Base-by-base conservation (phyloP, 1,140 invertebrate genomes). In the Penaeus japonicus region DNA sequence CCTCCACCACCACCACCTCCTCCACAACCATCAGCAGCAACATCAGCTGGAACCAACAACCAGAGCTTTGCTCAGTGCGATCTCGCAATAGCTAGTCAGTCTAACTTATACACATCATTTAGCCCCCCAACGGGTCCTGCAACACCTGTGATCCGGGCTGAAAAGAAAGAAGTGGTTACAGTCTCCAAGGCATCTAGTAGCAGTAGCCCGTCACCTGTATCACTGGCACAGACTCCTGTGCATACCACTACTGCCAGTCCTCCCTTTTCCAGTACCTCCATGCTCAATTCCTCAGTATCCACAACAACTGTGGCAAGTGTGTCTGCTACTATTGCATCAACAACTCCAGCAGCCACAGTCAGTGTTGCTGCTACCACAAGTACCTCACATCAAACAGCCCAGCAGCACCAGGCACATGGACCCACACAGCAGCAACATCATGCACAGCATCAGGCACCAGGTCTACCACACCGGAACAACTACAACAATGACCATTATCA, bases 11-110 rank as follows among this genome's bases (percentile, higher is more conserved):
- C 62, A 59, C 87, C 82, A 80, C 84, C 24, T 54, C 85, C 91
- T 91, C 75, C 89, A 91, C 83, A 91, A 90, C 55, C 91, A 91
- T 79, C 91, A 92, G 82, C 91, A 82, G 54, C 78, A 78, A 91
- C 79, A 90, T 90, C 54, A 84, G 24, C 84, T 62, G 77, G 65
- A 90, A 84, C 78, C 84, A 87, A 80, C 84, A 90, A 55, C 78
- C 90, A 87, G 55, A 91, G 91, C 93, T 84, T 90, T 87, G 89
- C 84, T 87, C 59, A 84, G 17, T 89, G 84, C 80, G 89, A 88
- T 78, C 77, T 86, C 39, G 27, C 73, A 30, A 59, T 89, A 30
- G 84, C 65, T 85, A 83, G 84, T 89, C 83, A 89, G 54, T 57
- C 75, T 22, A 79, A 73, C 47, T 78, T 86, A 75, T 87, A 87